phyloP scores from a whole-genome alignment of 2,888 invertebrate species.

The Stratiomys singularior region DNA sequence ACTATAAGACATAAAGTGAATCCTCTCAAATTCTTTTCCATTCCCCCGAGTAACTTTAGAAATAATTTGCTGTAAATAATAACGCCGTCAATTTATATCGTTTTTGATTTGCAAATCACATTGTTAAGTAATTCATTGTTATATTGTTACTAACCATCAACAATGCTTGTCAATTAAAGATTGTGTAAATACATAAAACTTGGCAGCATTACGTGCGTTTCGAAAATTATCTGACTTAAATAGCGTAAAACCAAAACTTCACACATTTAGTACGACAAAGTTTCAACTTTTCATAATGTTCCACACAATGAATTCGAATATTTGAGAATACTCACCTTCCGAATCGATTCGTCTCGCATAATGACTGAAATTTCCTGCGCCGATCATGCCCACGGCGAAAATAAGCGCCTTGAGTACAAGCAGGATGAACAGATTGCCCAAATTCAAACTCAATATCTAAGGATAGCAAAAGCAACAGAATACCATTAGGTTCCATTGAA shows the following conservation, averaged over 20 bases:
- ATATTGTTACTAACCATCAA: background rate
- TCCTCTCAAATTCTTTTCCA: too few relatives aligned
- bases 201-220: background rate
- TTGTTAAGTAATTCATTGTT: background rate
- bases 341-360: conserved; percentile 68
- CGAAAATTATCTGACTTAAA: conserved; percentile 28
- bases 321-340: conserved; percentile 66
- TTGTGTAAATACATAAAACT: background rate
- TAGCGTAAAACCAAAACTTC: conserved; percentile 5
- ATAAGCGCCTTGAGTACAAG: conserved; percentile 84
- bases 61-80: too few relatives aligned
- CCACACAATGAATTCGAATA: background rate
- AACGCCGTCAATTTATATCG: too few relatives aligned
- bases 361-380: conserved; percentile 74
- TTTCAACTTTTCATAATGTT: conserved; percentile 23
- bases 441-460: conserved; percentile 81
- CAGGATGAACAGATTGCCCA: conserved; percentile 83
- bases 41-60: too few relatives aligned
- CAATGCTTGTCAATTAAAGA: background rate
- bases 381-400: conserved; percentile 82
- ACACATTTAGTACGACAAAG: background rate
- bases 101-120: too few relatives aligned
- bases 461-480: conserved; percentile 52
- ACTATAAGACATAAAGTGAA: too few relatives aligned
- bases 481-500: too few relatives aligned